Conservation (phyloP, 2,888 invertebrate species). For the Danaus chrysippus region DNA sequence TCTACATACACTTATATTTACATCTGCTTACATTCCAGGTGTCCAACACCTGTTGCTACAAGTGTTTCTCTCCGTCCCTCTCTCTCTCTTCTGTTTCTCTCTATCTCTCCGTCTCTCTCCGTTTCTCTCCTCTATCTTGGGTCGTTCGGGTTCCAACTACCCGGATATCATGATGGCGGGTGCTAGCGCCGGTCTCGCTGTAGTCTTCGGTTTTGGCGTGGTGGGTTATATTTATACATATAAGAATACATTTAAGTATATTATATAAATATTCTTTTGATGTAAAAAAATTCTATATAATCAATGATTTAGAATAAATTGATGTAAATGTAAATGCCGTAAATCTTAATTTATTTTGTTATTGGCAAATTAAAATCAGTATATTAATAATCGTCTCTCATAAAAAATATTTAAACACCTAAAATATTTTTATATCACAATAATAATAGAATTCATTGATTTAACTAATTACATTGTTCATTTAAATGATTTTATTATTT, state of each 20-base stretch:
- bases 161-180: constrained; percentile 52
- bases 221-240: constrained; percentile 40
- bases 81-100: constrained; percentile 43
- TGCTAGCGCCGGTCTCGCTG: constrained; percentile 46
- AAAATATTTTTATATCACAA: too few species aligned
- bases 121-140: constrained; percentile 56
- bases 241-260: background rate
- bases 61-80: constrained; percentile 43
- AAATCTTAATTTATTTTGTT: too few species aligned
- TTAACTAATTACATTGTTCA: too few species aligned
- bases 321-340: too few species aligned
- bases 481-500: background rate
- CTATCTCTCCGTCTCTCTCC: constrained; percentile 48
- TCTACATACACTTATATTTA: constrained; percentile 15
- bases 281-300: too few species aligned
- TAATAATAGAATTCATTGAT: too few species aligned
- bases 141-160: constrained; percentile 39
- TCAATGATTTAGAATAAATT: too few species aligned
- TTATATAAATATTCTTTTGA: background rate
- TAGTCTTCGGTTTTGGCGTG: constrained; percentile 38
- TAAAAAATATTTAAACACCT: too few species aligned
- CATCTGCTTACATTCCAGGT: constrained; percentile 39
- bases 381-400: too few species aligned
- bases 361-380: too few species aligned
- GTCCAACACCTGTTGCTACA: constrained; percentile 61